A percentile compares a stretch with the other conserved stretches of the same genome.
These are phyloP conservation scores for Drosophila ficusphila DNA, from an alignment of 1,140 invertebrate species.

Conservation along the genomic window DNA sequence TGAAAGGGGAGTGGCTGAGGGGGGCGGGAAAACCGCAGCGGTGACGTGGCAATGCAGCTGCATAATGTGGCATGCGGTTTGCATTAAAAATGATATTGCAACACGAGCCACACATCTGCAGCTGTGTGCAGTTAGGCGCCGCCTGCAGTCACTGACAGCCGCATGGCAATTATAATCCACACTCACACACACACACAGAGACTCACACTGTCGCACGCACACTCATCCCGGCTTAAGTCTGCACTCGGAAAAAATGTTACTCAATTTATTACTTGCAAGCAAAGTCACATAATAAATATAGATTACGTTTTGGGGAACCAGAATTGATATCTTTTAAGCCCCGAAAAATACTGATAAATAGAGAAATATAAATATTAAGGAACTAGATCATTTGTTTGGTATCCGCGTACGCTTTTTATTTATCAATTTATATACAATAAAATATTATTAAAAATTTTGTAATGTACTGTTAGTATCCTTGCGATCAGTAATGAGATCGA, in stretches of 20 bases:
- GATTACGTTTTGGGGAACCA: too few species aligned
- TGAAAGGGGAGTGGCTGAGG: neutral
- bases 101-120: conserved; percentile 64
- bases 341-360: too few species aligned
- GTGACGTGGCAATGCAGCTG: conserved; percentile 75
- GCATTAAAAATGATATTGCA: conserved; percentile 81
- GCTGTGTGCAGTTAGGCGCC: conserved; percentile 36
- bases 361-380: too few species aligned
- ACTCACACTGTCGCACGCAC: conserved; percentile 19
- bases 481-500: too few species aligned
- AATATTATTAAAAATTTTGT: too few species aligned
- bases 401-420: too few species aligned
- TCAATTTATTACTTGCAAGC: neutral
- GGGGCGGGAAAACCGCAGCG: conserved; percentile 54
- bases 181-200: conserved; percentile 32
- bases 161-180: conserved; percentile 80
- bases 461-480: too few species aligned
- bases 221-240: conserved; percentile 60
- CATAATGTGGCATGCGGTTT: conserved; percentile 80
- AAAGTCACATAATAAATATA: too few species aligned
- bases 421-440: too few species aligned
- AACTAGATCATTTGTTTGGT: too few species aligned
- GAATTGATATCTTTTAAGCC: too few species aligned
- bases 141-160: conserved; percentile 74
- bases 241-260: conserved; percentile 5